Evolutionary conservation across 2,797 vertebrate genomes (phyloP).

Genomic region (Melanotaenia nigrans): DNA sequence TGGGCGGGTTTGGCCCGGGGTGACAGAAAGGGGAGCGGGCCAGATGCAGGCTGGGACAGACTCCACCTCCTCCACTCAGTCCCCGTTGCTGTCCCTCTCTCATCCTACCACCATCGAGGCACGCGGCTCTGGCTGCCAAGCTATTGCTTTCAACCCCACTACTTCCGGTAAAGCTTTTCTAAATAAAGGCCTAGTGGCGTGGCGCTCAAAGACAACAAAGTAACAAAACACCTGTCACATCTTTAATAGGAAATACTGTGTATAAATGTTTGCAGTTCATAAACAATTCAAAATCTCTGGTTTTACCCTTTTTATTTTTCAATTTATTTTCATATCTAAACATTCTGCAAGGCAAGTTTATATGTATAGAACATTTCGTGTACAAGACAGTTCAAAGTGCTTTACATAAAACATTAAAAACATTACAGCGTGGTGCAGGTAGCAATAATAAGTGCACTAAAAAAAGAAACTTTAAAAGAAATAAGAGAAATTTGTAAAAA

Average conservation of each 20-base stretch:
- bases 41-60: slow-evolving; percentile 81
- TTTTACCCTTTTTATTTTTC: neutral
- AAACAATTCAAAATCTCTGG: neutral
- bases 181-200: slow-evolving; percentile 22
- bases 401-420: too few relatives aligned
- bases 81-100: slow-evolving; percentile 44
- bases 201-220: neutral
- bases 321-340: neutral
- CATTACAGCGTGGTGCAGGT: too few relatives aligned
- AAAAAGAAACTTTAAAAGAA: too few relatives aligned
- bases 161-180: slow-evolving; percentile 48
- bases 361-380: too few relatives aligned
- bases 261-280: neutral
- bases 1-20: slow-evolving; percentile 81
- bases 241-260: neutral
- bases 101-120: slow-evolving; percentile 48
- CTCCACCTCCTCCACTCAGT: slow-evolving; percentile 73
- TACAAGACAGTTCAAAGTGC: too few relatives aligned
- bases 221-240: neutral
- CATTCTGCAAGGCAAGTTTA: too few relatives aligned
- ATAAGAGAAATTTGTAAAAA: too few relatives aligned
- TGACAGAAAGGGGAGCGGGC: slow-evolving; percentile 82
- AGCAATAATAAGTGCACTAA: too few relatives aligned
- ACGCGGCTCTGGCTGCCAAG: slow-evolving; percentile 18
- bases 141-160: fast-evolving